Base-by-base conservation (phyloP, 2,888 invertebrate genomes). In the Emmelina monodactyla region DNA sequence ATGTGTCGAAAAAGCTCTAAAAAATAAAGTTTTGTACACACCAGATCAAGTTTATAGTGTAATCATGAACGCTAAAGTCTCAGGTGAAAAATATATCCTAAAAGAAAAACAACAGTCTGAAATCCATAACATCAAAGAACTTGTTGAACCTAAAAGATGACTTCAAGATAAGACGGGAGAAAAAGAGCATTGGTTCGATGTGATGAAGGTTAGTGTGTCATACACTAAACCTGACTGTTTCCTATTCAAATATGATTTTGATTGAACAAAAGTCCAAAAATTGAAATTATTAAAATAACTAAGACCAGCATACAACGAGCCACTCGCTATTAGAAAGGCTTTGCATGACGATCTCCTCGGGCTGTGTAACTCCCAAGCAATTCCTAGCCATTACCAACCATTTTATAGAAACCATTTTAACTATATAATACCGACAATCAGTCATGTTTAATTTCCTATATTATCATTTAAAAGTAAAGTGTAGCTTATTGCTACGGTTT, bases 31-130 rank as follows among this genome's bases (percentile, higher is more conserved):
- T 4, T 16, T 36, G 13, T 35, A 22, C 31, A 22, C 31, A n/a
- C 35, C 31, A n/a, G 35, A 35, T 11, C 35, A 37, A 29, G 19
- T 37, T 10, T 37, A 33, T 15, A 25, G 15, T n/a, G 16, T 30
- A 22, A 33, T 37, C 22, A 29, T 22, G 22, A 37, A 32, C 22
- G 10, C 33, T 16, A 37, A 37, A 13, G 14, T 33, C 12, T 14
- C 12, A 29, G 13, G n/a, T n/a, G n/a, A 29, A 13, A 29, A 29
- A 14, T 29, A 13, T 29, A 14, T 31, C n/a, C n/a, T 38, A 11
- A 34, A 32, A 34, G 34, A 38, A 32, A 11, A 32, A 10, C 25
- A 34, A 11, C 37, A 38, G 14, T 19, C 16, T 14, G 22, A 38
- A n/a, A 9, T 34, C 13, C 34, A 34, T 16, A 14, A 34, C 28